Base-by-base conservation (phyloP, 2,797 vertebrate species). In the Echiichthys vipera region DNA sequence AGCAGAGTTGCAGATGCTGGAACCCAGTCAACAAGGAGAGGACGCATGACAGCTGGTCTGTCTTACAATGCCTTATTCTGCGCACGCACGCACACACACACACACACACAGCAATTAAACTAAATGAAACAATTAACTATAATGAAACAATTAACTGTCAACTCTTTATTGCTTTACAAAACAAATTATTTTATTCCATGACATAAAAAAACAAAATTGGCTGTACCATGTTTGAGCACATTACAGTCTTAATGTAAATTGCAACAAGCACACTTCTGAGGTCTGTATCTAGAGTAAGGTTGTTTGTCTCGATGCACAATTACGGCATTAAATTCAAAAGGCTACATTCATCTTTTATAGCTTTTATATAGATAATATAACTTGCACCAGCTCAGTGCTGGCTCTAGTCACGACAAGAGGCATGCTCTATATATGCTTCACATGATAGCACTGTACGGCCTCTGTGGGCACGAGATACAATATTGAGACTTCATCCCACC, bases 11-110 rank as follows among this genome's bases (percentile, higher is more conserved):
- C 88, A 89, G 91, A 86, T 91, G 91, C 78, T 81, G 65, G 64
- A 77, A 68, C 25, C 59, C 83, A 65, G 88, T 91, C 91, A 66
- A 84, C 81, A 71, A 77, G 76, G 83, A 91, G 93, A 94, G 79
- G 85, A 78, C 83, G 84, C 68, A 47, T 29, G 88, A 93, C 95
- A 95, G 94, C 93, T 95, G 94, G 83, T 55, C 83, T 88, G 92
- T 94, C 93, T 88, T 76, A 94, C 93, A 94, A 93, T 92, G 88
- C 93, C 92, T 94, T 94, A 93, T 92, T 94, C 91, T 93, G 88
- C 66, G 71, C 73, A 74, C 73, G 42, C 70, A 67, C 65, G 67
- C 63, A 69, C 69, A 73, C 74, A 63, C 45, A 46, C 57, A 54
- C 53, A 37, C 50, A 25, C 36, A 77, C 7, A 73, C 29, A 79